Conservation (phyloP, 2,113 vertebrate genomes). For the Heterotilapia buettikoferi region DNA sequence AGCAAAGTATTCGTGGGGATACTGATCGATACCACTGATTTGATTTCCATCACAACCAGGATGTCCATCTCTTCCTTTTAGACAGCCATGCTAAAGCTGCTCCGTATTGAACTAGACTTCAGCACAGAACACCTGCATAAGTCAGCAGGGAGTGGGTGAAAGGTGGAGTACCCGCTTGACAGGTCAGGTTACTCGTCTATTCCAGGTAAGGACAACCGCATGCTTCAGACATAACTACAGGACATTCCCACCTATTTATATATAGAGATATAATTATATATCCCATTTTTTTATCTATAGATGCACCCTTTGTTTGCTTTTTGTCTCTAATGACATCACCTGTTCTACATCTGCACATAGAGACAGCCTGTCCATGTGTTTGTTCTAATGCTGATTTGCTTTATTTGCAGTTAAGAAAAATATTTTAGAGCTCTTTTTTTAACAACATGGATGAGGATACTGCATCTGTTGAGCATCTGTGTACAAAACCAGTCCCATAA, state of each 20-base stretch:
- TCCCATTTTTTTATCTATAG: background rate
- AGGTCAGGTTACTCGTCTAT: background rate
- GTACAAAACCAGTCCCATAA: background rate
- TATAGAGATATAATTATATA: background rate
- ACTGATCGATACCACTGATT: background rate
- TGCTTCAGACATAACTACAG: background rate
- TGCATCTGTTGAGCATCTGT: background rate
- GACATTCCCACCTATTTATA: background rate
- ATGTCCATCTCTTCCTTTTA: background rate
- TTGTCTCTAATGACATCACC: background rate
- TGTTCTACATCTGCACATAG: background rate
- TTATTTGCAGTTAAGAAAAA: background rate
- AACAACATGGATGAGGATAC: background rate
- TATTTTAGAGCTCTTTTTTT: background rate
- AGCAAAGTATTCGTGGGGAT: background rate
- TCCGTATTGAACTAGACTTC: accelerated
- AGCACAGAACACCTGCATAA: background rate
- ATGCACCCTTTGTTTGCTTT: background rate
- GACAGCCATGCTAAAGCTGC: background rate
- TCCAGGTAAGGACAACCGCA: background rate
- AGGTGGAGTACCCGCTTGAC: background rate
- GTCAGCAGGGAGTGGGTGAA: background rate
- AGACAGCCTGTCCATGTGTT: accelerated
- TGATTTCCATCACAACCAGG: background rate
- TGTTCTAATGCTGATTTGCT: accelerated